Evolutionary conservation across 2,797 vertebrate genomes (phyloP), one percentile per base, ranked within the genome.

Genomic region (Parambassis ranga): DNA sequence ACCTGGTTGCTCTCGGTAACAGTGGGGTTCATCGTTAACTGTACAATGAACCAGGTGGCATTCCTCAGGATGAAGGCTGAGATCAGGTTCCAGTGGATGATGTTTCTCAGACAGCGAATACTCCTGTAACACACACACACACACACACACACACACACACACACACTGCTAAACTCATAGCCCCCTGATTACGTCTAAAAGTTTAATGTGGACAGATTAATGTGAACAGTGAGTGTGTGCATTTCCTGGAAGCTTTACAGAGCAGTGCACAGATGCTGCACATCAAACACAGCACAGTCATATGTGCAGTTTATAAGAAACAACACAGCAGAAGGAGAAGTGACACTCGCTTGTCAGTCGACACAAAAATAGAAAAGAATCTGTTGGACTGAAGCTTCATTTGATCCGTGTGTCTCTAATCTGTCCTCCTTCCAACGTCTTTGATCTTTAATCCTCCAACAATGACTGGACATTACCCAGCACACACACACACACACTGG

Each of bases 51-150:
- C 94, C 94, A 96, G 0, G 92, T 95, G 75, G 93, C 93, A 0
- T 96, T 95, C 8, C 95, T 90, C 7, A 96, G 87, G 82, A 96
- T 96, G 84, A 96, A 96, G 37, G 94, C 94, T 0, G 94, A 86
- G 82, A 95, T 94, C 43, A 96, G 88, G 70, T 96, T 96, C 95
- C 95, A 96, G 85, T 96, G 95, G 71, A 96, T 96, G 81, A 95
- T 95, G 82, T 96, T 95, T 23, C 95, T 90, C 66, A 96, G 87
- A 63, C 95, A 96, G 3, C 95, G 90, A 71, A 96, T 96, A 49
- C 94, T 96, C 90, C 95, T 95, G 72, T 8, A 33, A 50, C 9
- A 7, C 26, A 51, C n/a, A 23, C 37, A 64, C 38, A 57, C 11
- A 33, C 6, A 35, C 10, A 5, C 16, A 18, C 11, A 28, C 22